These are phyloP conservation scores for Pelodytes ibericus DNA, from an alignment of 2,797 vertebrate species.

Conservation along the genomic window DNA sequence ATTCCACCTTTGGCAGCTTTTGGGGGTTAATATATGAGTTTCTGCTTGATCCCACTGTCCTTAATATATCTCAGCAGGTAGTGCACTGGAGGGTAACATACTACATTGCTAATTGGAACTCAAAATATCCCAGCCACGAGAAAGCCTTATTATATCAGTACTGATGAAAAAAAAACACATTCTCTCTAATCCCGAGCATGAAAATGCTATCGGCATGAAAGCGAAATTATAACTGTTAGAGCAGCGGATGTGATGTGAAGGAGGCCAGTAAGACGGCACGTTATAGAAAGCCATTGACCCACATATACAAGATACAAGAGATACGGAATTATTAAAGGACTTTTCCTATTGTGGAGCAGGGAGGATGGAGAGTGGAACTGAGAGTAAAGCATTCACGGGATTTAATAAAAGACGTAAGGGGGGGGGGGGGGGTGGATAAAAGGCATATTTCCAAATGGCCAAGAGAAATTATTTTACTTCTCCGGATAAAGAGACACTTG, in stretches of 20 bases:
- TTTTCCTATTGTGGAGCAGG: no score
- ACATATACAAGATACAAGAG: no score
- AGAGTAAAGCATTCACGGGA: no score
- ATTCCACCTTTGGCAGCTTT: background rate
- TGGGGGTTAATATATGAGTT: background rate
- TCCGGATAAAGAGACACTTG: no score
- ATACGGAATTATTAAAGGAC: no score
- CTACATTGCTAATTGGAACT: constrained; percentile 1
- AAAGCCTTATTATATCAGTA: background rate
- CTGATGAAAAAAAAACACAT: background rate
- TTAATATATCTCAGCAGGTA: constrained; percentile 18
- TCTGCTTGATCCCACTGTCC: background rate
- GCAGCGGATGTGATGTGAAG: background rate
- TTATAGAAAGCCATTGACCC: no score
- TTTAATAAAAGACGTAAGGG: no score
- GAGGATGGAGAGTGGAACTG: no score
- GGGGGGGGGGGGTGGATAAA: no score
- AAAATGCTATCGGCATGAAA: background rate
- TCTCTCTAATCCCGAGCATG: background rate
- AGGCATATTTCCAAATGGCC: no score
- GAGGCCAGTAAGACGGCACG: no score
- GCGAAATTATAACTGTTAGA: background rate
- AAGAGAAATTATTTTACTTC: no score
- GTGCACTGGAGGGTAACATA: background rate
- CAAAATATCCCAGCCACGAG: background rate